Percentiles rank a stretch among this genome's conserved stretches.
These are phyloP conservation scores for Cuniculus paca DNA, from an alignment of 2,797 vertebrate genomes.

Conservation along the genomic window DNA sequence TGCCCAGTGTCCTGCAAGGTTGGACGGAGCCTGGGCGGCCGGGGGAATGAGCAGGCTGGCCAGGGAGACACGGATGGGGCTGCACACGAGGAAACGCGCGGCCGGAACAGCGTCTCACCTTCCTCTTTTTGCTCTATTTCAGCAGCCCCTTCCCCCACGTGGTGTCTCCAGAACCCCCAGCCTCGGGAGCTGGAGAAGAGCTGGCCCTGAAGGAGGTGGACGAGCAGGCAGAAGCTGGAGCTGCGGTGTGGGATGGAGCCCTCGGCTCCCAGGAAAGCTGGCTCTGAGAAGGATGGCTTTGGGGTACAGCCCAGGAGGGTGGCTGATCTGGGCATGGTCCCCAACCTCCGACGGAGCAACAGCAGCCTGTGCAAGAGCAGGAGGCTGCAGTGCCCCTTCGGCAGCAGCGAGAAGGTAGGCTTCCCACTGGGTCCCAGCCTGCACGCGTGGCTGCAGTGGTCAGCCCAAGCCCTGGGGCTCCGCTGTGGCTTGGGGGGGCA, in stretches of 20 bases:
- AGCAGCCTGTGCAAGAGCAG: slow-evolving; percentile 79
- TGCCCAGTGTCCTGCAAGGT: too few relatives aligned
- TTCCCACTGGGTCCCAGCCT: accelerated
- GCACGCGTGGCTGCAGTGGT: accelerated
- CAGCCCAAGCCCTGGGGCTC: background rate
- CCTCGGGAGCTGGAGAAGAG: background rate
- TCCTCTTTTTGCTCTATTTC: background rate
- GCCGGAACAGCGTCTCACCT: accelerated
- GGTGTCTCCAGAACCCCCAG: background rate
- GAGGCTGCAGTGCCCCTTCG: slow-evolving; percentile 35
- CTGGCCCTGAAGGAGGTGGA: background rate
- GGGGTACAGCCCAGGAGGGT: slow-evolving; percentile 65
- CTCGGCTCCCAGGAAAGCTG: slow-evolving; percentile 80
- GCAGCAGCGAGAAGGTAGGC: slow-evolving; percentile 87
- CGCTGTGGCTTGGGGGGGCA: background rate
- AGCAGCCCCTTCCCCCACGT: background rate
- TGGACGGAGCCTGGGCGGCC: accelerated
- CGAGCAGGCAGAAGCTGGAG: background rate
- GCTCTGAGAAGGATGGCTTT: slow-evolving; percentile 71
- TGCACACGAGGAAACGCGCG: background rate
- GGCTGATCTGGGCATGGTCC: slow-evolving; percentile 80
- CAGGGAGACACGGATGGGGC: background rate
- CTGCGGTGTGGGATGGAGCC: slow-evolving; percentile 66
- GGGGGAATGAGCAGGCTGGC: accelerated
- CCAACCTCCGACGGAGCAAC: slow-evolving; percentile 84